Evolutionary conservation across 2,113 vertebrate species (phyloP), one percentile per base, ranked within the genome.

Genomic region (Heterotis niloticus): DNA sequence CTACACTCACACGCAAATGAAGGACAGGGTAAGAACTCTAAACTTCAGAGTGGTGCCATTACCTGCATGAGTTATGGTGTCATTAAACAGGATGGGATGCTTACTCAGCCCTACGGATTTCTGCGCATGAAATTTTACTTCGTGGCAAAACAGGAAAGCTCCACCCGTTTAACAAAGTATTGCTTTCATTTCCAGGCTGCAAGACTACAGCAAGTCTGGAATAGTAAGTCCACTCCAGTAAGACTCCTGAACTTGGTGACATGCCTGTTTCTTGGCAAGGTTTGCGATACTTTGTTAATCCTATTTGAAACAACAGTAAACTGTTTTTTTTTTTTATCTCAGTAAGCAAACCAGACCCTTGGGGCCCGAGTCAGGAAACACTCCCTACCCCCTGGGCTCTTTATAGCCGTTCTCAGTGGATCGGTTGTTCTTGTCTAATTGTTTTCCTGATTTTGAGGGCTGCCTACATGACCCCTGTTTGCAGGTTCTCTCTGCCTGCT

Each of bases 231-330:
- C n/a, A n/a, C n/a, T n/a, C n/a, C n/a, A n/a, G n/a, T n/a, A n/a
- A n/a, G n/a, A n/a, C 34, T 4, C 34, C 34, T 7, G 34, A 7
- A 44, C 34, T 7, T 44, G 2, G 34, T 44, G 34, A 44, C 7
- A 2, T 44, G 34, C 34, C 34, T 4, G 34, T 44, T 44, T 44
- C 34, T 44, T 44, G 34, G 34, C 34, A 44, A 44, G 34, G 34
- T 7, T 7, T 44, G n/a, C n/a, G n/a, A n/a, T n/a, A n/a, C n/a
- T n/a, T n/a, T n/a, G n/a, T n/a, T n/a, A n/a, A n/a, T n/a, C n/a
- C n/a, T n/a, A n/a, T n/a, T n/a, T 70, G 29, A 70, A 51, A 20
- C 17, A 34, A 70, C 68, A 70, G 68, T 44, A 70, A 59, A 59
- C 57, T 13, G 13, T 44, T 44, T 51, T 5, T 70, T 17, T 20